These are phyloP conservation scores for Drosophila phalerata DNA, from an alignment of 2,888 invertebrate species.

Conservation along the genomic window DNA sequence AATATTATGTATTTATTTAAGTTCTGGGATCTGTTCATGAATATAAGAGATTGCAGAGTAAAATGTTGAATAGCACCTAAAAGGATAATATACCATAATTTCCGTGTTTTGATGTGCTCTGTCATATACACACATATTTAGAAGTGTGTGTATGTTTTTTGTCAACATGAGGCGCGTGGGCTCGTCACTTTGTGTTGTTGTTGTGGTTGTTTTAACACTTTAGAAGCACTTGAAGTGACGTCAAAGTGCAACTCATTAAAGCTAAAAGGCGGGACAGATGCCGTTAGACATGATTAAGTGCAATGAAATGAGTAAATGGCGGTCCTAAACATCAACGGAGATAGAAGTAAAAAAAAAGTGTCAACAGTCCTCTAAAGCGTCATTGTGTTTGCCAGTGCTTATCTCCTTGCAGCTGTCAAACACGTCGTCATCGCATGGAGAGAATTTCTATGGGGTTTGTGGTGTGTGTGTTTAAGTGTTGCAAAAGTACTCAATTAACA, in stretches of 20 bases:
- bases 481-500: constrained; percentile 79
- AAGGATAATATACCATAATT: neutral
- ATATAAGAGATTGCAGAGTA: neutral
- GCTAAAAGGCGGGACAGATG: constrained; percentile 38
- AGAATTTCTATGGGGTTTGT: constrained; percentile 7
- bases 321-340: constrained; percentile 46
- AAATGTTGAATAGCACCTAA: neutral
- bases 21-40: neutral
- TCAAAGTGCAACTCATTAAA: constrained; percentile 81
- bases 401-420: constrained; percentile 49
- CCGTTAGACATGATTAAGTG: constrained; percentile 77
- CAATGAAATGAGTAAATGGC: constrained; percentile 77
- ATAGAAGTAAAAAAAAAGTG: constrained; percentile 51
- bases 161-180: constrained; percentile 15
- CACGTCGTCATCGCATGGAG: constrained; percentile 26
- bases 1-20: too few species aligned
- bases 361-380: constrained; percentile 70
- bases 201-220: constrained; percentile 69
- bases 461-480: constrained; percentile 48
- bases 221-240: constrained; percentile 55
- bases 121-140: neutral
- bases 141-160: constrained; percentile 5
- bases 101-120: constrained; percentile 9
- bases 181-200: constrained; percentile 40
- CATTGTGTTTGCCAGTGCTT: constrained; percentile 71